Percentiles rank a stretch among this genome's conserved stretches.
Evolutionary conservation across 1,140 invertebrate genomes (phyloP).

Genomic region (Mizuhopecten yessoensis): DNA sequence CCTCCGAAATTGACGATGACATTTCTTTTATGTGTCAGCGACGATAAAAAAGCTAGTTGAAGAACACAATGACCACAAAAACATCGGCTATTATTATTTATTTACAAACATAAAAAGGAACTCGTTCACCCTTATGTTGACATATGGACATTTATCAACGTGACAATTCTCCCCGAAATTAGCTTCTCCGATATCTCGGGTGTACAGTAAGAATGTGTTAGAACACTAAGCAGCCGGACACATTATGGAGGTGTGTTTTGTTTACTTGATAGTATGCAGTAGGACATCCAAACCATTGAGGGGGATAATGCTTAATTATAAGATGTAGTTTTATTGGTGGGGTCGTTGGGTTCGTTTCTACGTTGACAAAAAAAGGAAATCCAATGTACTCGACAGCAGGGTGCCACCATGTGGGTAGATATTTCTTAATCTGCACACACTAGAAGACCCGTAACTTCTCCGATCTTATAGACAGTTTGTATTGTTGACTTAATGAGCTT

Average conservation of each 20-base stretch:
- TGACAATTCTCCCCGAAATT: neutral
- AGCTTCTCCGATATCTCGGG: neutral
- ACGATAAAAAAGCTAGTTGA: neutral
- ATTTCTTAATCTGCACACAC: neutral
- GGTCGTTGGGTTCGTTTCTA: constrained; percentile 1
- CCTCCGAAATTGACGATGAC: neutral
- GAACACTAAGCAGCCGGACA: neutral
- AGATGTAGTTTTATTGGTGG: constrained; percentile 9
- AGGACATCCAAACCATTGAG: neutral
- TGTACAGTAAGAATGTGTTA: neutral
- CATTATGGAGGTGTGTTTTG: neutral
- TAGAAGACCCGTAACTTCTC: neutral
- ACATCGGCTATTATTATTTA: neutral
- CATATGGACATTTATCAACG: constrained; percentile 13
- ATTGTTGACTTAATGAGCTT: constrained; percentile 4
- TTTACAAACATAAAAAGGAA: neutral
- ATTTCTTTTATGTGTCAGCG: neutral
- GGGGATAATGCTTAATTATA: constrained; percentile 35
- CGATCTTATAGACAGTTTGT: neutral
- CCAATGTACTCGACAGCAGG: neutral
- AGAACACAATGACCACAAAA: neutral
- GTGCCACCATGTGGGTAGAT: neutral
- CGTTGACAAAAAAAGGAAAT: constrained; percentile 5
- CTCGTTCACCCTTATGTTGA: neutral
- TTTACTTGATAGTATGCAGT: neutral